These are phyloP conservation scores for Epinotia brunnichana DNA, from an alignment of 2,888 invertebrate genomes.

Conservation along the genomic window DNA sequence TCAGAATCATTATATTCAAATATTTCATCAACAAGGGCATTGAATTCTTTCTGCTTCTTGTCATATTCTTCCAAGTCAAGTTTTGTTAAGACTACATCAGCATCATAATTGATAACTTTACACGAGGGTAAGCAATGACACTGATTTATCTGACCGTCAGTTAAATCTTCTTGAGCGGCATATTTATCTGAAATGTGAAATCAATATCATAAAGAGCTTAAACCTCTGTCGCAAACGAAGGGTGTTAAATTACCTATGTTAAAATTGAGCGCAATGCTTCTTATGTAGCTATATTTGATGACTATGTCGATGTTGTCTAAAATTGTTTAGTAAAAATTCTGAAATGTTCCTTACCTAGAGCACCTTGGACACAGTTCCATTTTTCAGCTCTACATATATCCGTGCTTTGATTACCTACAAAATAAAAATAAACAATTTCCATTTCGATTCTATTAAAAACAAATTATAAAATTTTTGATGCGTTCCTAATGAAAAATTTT, in stretches of 20 bases:
- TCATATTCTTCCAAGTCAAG: constrained; percentile 13
- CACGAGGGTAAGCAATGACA: constrained; percentile 38
- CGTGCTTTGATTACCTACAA: constrained; percentile 24
- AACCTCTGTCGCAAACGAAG: neutral
- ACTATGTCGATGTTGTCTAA: neutral
- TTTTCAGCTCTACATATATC: constrained; percentile 22
- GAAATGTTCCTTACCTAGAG: constrained; percentile 25
- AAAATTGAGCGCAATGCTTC: too few relatives aligned
- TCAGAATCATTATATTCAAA: neutral
- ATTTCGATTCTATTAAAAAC: too few relatives aligned
- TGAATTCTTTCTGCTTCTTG: neutral
- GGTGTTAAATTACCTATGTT: too few relatives aligned
- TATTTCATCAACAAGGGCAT: neutral
- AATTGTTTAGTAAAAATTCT: too few relatives aligned
- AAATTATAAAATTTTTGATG: too few relatives aligned
- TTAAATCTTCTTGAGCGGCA: constrained; percentile 15
- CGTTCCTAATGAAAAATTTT: too few relatives aligned
- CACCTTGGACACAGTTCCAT: constrained; percentile 3
- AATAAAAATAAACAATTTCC: neutral
- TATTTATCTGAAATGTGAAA: constrained; percentile 17
- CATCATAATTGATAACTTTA: constrained; percentile 35
- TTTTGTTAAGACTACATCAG: constrained; percentile 32
- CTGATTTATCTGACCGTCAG: neutral
- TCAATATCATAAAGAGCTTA: neutral
- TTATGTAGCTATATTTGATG: neutral